Percentiles rank a stretch among this genome's conserved stretches.
Evolutionary conservation across 2,888 invertebrate genomes (phyloP).

Genomic region (Cataglyphis albicans): DNA sequence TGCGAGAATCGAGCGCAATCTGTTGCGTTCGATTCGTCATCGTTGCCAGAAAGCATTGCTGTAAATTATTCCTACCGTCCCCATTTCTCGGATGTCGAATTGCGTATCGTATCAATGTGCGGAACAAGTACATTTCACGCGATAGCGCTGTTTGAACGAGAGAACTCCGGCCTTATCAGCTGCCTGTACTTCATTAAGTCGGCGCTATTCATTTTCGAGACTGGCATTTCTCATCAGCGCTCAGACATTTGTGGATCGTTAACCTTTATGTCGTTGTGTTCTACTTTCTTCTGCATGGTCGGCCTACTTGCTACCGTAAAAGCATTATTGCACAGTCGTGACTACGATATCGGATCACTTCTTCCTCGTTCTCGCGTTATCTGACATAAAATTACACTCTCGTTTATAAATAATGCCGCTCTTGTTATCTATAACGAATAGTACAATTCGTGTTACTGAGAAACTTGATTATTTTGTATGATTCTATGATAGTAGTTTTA

Average conservation of each 20-base stretch:
- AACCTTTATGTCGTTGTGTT: conserved; percentile 58
- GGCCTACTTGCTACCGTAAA: conserved; percentile 50
- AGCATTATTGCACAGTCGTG: conserved; percentile 46
- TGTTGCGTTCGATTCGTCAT: conserved; percentile 65
- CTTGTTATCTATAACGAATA: neutral
- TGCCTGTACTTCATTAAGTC: conserved; percentile 23
- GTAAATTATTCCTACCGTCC: conserved; percentile 26
- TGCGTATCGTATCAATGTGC: neutral
- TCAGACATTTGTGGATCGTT: conserved; percentile 60
- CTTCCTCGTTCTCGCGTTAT: conserved; percentile 42
- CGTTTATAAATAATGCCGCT: neutral
- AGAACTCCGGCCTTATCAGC: conserved; percentile 28
- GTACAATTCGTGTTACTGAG: neutral
- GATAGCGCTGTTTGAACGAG: conserved; percentile 38
- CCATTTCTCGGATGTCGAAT: conserved; percentile 29
- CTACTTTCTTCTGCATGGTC: conserved; percentile 49
- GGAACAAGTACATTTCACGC: conserved; percentile 34
- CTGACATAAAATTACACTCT: conserved; percentile 28
- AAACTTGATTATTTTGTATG: neutral
- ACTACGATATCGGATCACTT: conserved; percentile 52
- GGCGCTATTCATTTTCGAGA: conserved; percentile 46
- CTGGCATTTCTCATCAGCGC: conserved; percentile 48
- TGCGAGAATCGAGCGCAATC: conserved; percentile 72
- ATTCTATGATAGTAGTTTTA: neutral
- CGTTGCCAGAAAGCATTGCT: conserved; percentile 35